Percentiles rank a stretch among this genome's conserved stretches.
Conservation (phyloP, 2,797 vertebrate genomes). For the Furcifer pardalis region DNA sequence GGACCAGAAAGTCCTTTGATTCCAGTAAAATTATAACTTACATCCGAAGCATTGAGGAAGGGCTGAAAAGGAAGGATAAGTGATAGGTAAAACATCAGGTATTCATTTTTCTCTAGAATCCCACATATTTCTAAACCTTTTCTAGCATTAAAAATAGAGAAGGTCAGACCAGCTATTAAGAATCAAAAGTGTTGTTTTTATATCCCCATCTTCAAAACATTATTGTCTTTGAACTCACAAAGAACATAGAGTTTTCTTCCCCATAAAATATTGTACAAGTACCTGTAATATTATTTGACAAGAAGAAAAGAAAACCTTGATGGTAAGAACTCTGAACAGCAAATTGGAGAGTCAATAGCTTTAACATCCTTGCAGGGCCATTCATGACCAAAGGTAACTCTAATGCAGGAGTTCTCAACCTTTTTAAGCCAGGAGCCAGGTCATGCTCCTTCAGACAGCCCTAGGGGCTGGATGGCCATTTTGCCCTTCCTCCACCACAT, state of each 20-base stretch:
- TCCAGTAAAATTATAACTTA: conserved; percentile 83
- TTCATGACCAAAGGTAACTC: neutral
- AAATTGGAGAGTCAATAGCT: neutral
- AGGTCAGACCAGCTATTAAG: neutral
- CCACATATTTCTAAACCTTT: neutral
- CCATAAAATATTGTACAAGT: neutral
- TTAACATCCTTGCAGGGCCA: no score
- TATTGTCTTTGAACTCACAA: neutral
- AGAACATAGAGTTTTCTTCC: neutral
- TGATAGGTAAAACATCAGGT: conserved; percentile 31
- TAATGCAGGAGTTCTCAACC: no score
- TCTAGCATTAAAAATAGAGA: neutral
- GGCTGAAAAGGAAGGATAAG: conserved; percentile 73
- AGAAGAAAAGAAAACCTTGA: neutral
- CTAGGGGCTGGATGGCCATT: no score
- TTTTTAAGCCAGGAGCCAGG: no score
- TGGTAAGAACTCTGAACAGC: no score
- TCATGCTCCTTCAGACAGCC: no score
- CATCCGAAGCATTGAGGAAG: conserved; percentile 85
- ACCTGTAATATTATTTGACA: no score
- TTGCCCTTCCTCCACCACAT: no score
- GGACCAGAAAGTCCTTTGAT: conserved; percentile 79
- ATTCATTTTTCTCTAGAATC: neutral
- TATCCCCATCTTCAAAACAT: neutral
- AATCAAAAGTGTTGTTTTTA: no score